A percentile compares a stretch with the other conserved stretches of the same genome.
These are phyloP conservation scores for Ophioninae sp. DNA, from an alignment of 2,888 invertebrate species.

Conservation along the genomic window DNA sequence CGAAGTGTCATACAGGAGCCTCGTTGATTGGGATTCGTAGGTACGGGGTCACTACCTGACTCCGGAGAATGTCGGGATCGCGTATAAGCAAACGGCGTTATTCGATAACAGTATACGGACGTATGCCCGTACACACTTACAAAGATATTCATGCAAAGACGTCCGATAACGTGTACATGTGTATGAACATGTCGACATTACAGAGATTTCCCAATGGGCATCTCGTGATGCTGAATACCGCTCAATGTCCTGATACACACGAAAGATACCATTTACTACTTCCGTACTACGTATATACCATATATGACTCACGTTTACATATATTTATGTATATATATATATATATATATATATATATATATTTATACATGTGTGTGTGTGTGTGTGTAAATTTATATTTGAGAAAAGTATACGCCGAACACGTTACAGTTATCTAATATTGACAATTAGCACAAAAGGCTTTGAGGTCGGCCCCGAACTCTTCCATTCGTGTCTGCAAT, in stretches of 20 bases:
- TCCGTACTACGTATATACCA: slow-evolving; percentile 1
- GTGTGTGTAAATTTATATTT: too few relatives aligned
- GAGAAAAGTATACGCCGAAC: too few relatives aligned
- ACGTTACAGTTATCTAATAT: not conserved
- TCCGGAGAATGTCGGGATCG: slow-evolving; percentile 40
- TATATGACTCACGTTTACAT: not conserved
- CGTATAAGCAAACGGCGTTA: slow-evolving; percentile 33
- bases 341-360: not conserved
- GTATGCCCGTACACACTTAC: not conserved
- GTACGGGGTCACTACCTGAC: slow-evolving; percentile 46
- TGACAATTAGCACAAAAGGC: not conserved
- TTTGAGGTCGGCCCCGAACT: not conserved
- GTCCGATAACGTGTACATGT: slow-evolving; percentile 13
- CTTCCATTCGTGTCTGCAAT: not conserved
- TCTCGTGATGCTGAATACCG: slow-evolving; percentile 50
- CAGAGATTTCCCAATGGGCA: slow-evolving; percentile 61
- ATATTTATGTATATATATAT: not conserved
- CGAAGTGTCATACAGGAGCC: slow-evolving; percentile 45
- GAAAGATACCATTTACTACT: slow-evolving; percentile 33
- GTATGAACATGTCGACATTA: slow-evolving; percentile 43
- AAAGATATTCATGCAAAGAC: slow-evolving; percentile 4
- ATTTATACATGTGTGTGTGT: not conserved
- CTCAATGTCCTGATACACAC: slow-evolving; percentile 50
- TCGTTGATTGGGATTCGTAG: slow-evolving; percentile 55
- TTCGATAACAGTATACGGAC: slow-evolving; percentile 20